phyloP scores from a whole-genome alignment of 2,888 invertebrate species.

The Dendrolimus pini region DNA sequence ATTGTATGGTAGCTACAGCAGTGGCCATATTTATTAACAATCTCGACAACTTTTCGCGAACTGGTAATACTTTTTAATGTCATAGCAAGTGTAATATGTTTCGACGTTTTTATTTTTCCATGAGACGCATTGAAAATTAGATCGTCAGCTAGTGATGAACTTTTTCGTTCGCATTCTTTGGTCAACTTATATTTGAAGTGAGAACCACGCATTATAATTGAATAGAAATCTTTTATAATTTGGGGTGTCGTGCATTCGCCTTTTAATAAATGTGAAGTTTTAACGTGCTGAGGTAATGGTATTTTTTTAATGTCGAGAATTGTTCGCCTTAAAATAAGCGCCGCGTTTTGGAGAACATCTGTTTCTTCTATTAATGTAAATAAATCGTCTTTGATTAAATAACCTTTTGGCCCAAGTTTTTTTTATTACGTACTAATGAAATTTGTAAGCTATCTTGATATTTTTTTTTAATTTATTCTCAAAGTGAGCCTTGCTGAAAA shows the following conservation, averaged over 20 bases:
- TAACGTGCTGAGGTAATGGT: conserved; percentile 10
- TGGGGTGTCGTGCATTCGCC: no score
- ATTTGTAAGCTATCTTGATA: no score
- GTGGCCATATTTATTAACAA: conserved; percentile 30
- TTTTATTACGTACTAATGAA: no score
- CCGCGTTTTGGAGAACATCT: conserved; percentile 15
- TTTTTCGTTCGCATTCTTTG: conserved; percentile 4
- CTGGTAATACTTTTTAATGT: conserved; percentile 25
- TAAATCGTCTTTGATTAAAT: conserved; percentile 19
- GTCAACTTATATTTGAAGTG: conserved; percentile 9
- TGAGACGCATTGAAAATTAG: conserved; percentile 5
- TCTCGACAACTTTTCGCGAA: conserved; percentile 20
- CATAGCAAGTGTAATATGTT: conserved; percentile 22
- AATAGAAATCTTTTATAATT: no score
- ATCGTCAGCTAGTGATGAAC: conserved; percentile 5
- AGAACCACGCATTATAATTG: conserved; percentile 8
- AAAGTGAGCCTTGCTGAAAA: no score
- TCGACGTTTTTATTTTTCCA: background rate
- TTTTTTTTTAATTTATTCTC: no score
- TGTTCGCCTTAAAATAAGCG: conserved; percentile 7
- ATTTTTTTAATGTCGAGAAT: conserved; percentile 7
- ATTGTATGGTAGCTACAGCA: conserved; percentile 11
- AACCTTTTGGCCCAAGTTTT: no score
- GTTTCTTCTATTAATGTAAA: conserved; percentile 21
- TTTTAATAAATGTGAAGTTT: conserved; percentile 6